Evolutionary conservation across 2,113 vertebrate genomes (phyloP).

Genomic region (Uropsilus gracilis): DNA sequence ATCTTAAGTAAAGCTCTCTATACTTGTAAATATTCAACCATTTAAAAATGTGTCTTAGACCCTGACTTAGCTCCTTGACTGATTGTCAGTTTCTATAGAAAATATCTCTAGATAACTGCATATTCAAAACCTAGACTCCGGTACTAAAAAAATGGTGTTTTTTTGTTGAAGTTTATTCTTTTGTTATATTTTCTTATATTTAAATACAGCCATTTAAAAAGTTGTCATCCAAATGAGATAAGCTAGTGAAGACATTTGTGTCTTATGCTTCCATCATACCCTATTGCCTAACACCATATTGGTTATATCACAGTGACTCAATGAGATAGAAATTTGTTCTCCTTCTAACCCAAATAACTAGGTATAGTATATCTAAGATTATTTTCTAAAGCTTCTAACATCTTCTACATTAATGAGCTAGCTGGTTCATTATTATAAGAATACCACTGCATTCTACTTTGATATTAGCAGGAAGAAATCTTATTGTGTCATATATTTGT

Average conservation of each 20-base stretch:
- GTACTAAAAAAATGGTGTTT: not conserved
- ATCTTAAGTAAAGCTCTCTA: not conserved
- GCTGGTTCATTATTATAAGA: not conserved
- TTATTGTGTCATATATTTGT: not conserved
- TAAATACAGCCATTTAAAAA: not conserved
- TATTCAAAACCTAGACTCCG: not conserved
- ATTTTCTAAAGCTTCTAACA: not conserved
- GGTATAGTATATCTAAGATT: not conserved
- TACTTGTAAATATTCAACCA: not conserved
- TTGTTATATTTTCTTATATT: not conserved
- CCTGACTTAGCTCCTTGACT: not conserved
- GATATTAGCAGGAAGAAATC: not conserved
- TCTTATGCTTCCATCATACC: not conserved
- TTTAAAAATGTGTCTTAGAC: not conserved
- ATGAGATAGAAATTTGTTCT: not conserved
- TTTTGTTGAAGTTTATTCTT: not conserved
- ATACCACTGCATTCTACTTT: not conserved
- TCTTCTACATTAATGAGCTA: constrained; percentile 17
- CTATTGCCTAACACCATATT: not conserved
- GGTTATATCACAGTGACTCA: not conserved
- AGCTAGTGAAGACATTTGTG: not conserved
- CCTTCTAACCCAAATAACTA: not conserved
- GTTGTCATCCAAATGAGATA: not conserved
- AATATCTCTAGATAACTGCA: not conserved
- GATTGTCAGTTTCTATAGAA: not conserved